Evolutionary conservation across 2,888 invertebrate species (phyloP), one percentile per base, ranked within the genome.

Genomic region (Argynnis bischoffii): DNA sequence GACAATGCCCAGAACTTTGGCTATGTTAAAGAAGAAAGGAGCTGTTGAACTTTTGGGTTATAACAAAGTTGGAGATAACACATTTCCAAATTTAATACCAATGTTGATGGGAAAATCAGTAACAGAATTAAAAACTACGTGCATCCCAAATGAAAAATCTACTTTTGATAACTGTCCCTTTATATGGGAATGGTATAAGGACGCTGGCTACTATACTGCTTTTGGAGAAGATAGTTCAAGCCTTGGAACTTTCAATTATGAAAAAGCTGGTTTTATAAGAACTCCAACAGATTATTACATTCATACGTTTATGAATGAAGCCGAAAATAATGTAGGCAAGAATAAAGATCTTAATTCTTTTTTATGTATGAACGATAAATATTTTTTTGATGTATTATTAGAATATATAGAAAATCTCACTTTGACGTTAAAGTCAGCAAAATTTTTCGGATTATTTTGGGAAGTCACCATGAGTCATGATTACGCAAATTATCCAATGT

Each of bases 11-110:
- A 89, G 92, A 74, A 96, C 96, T 0, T 85, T 93, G 15, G 78
- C 87, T 5, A 94, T 93, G 72, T 86, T 97, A 64, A 86, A 92
- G 35, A 79, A 93, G 4, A 85, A 95, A 47, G 92, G 93, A 0
- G 95, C 95, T 15, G 90, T 96, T n/a, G 97, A 97, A 78, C 91
- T 98, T 81, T 82, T 95, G 70, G 98, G 98, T 1, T 98, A 97
- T 84, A 97, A 96, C 80, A 98, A 98, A 92, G 95, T 98, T 3
- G 98, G 95, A 0, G 98, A 98, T 84, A 98, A 98, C 81, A 98
- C 98, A 0, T 98, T 96, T 80, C 97, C 97, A 0, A 98, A 98
- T 84, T 81, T 98, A 55, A 94, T 97, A 51, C 96, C 98, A 0
- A 90, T 96, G 55, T 85, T 98, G n/a, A 94, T 95, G 14, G 98